Conservation (phyloP, 1,140 invertebrate species). For the Aphelinus certus region DNA sequence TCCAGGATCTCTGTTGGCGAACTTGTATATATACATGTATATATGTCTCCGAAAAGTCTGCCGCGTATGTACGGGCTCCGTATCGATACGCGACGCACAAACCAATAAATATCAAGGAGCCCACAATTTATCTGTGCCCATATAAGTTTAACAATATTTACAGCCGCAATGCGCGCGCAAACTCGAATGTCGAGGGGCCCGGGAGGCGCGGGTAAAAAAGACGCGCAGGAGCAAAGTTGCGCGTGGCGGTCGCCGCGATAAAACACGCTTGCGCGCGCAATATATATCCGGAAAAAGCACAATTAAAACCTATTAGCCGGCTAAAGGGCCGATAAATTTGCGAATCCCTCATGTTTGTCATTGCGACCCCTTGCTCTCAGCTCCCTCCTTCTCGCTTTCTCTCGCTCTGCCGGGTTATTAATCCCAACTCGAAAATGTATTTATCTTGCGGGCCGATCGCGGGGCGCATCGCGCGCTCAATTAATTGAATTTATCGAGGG, state of each 20-base stretch:
- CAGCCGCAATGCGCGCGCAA: too few relatives aligned
- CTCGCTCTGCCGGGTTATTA: slow-evolving; percentile 18
- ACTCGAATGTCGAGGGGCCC: too few relatives aligned
- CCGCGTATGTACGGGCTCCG: too few relatives aligned
- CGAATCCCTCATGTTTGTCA: slow-evolving; percentile 17
- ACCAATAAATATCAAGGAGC: too few relatives aligned
- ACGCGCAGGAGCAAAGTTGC: too few relatives aligned
- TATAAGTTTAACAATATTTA: too few relatives aligned
- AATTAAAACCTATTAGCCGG: slow-evolving; percentile 37
- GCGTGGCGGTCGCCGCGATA: neutral
- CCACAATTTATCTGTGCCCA: too few relatives aligned
- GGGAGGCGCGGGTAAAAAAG: too few relatives aligned
- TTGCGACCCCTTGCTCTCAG: too few relatives aligned
- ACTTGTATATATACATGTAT: neutral
- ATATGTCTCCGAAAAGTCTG: too few relatives aligned
- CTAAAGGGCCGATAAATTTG: slow-evolving; percentile 36
- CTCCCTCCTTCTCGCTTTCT: neutral
- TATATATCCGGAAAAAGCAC: neutral
- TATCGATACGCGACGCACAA: too few relatives aligned
- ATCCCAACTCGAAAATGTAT: slow-evolving; percentile 36
- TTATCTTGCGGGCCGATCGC: slow-evolving; percentile 23
- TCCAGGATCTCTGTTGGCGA: neutral
- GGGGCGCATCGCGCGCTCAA: slow-evolving; percentile 13
- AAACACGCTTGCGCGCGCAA: neutral
- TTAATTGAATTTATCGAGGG: slow-evolving; percentile 40